A percentile compares a stretch with the other conserved stretches of the same genome.
Evolutionary conservation across 2,797 vertebrate species (phyloP).

Genomic region (Delichon dasypus): DNA sequence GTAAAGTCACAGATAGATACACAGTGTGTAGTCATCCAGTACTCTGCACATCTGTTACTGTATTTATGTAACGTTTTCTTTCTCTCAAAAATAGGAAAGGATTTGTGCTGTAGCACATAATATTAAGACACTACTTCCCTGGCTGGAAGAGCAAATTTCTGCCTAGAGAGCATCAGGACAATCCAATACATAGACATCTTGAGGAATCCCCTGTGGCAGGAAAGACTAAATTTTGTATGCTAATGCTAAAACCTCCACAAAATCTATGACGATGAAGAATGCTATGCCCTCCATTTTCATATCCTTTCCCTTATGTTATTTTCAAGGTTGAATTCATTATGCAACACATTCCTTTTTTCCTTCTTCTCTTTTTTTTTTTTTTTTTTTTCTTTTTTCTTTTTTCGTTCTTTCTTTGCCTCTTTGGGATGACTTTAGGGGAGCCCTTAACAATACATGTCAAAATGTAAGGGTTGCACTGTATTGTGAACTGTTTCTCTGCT

Average conservation of each 20-base stretch:
- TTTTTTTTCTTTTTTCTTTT: neutral
- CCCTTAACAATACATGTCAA: constrained; percentile 35
- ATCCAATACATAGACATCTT: neutral
- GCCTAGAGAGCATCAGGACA: neutral
- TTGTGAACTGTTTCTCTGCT: constrained; percentile 36
- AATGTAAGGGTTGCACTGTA: constrained; percentile 11
- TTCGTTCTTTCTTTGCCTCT: neutral
- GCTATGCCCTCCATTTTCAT: neutral
- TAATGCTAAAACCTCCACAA: neutral
- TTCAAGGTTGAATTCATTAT: neutral
- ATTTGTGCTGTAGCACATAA: neutral
- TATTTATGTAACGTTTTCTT: neutral
- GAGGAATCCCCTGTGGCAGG: neutral
- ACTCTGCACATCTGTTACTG: neutral
- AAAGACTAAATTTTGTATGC: neutral
- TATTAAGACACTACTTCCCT: neutral
- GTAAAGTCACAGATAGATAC: neutral
- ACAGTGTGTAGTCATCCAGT: neutral
- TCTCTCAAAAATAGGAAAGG: neutral
- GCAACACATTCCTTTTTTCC: neutral
- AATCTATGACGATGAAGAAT: neutral
- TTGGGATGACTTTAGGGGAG: constrained; percentile 11
- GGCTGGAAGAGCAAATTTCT: neutral
- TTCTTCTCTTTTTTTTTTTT: too few species aligned
- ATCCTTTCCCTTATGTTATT: neutral